These are phyloP conservation scores for Semotilus atromaculatus DNA, from an alignment of 2,797 vertebrate species.

Conservation along the genomic window DNA sequence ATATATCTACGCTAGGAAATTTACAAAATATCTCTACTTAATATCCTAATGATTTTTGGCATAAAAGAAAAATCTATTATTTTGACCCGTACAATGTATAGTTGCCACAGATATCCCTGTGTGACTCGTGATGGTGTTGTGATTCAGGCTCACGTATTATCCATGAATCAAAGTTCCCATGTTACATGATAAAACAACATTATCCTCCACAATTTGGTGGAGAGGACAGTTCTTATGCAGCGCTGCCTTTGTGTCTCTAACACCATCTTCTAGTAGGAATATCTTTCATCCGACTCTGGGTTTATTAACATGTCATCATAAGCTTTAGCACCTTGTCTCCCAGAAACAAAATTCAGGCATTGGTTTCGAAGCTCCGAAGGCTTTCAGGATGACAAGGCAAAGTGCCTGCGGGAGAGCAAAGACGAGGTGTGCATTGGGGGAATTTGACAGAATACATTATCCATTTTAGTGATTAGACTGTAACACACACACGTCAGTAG, in stretches of 20 bases:
- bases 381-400: constrained; percentile 75
- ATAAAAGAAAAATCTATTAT: too few species aligned
- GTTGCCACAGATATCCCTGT: too few species aligned
- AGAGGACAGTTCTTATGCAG: background rate
- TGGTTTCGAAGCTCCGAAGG: constrained; percentile 69
- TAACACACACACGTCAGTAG: constrained; percentile 46
- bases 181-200: background rate
- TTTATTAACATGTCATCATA: constrained; percentile 74
- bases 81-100: too few species aligned
- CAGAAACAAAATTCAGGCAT: constrained; percentile 65
- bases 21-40: too few species aligned
- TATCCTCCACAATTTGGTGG: background rate
- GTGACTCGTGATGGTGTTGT: too few species aligned
- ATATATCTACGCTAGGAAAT: too few species aligned
- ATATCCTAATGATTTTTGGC: too few species aligned
- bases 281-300: background rate
- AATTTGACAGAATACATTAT: constrained; percentile 62
- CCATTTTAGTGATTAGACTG: constrained; percentile 56
- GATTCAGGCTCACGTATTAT: too few species aligned
- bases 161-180: background rate
- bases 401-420: constrained; percentile 65
- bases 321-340: constrained; percentile 71
- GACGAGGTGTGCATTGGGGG: constrained; percentile 72
- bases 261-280: background rate
- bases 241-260: background rate